Evolutionary conservation across 2,888 invertebrate genomes (phyloP).

Genomic region (Polydrusus pterygomalis): DNA sequence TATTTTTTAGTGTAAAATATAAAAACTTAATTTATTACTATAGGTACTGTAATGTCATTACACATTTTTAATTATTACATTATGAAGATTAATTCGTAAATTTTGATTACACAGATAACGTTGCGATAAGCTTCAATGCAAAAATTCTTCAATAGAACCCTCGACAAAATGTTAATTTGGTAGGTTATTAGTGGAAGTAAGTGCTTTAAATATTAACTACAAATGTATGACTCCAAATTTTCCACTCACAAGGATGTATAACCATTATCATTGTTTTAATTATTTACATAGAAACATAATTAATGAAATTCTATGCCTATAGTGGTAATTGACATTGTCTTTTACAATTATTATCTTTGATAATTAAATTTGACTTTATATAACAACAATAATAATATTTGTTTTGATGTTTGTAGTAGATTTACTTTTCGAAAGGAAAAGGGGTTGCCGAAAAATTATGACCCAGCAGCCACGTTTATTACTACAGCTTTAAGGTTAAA

Average conservation of each 20-base stretch:
- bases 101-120: neutral
- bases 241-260: conserved; percentile 11
- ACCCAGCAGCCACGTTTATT: too few species aligned
- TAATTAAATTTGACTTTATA: conserved; percentile 14
- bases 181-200: conserved; percentile 19
- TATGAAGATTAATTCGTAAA: too few species aligned
- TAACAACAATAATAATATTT: neutral
- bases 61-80: too few species aligned
- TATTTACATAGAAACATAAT: conserved; percentile 5
- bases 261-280: conserved; percentile 12
- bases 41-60: too few species aligned
- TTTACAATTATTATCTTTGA: conserved; percentile 4
- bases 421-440: too few species aligned
- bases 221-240: conserved; percentile 15
- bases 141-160: conserved; percentile 4
- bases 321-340: conserved; percentile 16
- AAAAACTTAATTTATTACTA: too few species aligned
- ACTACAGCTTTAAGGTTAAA: too few species aligned
- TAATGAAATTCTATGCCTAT: conserved; percentile 4
- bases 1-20: too few species aligned
- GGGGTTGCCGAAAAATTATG: too few species aligned
- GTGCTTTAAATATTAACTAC: conserved; percentile 22
- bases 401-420: neutral
- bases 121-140: neutral
- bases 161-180: conserved; percentile 23